Evolutionary conservation across 2,113 vertebrate genomes (phyloP), one percentile per base, ranked within the genome.

Genomic region (Caretta caretta): DNA sequence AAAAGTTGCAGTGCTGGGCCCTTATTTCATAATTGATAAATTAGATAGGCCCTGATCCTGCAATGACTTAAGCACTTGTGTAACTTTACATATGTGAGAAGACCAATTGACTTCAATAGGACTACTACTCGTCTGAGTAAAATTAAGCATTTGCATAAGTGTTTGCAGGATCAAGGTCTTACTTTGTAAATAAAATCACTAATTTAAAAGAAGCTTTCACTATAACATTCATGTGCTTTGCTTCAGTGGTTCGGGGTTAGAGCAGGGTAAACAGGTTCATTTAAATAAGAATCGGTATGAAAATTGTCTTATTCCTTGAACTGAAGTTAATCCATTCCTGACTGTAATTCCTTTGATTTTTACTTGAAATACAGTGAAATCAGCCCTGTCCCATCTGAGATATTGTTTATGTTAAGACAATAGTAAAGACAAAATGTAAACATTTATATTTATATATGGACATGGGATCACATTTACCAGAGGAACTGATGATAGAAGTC

Each of bases 81-180:
- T 27, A 57, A 59, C 14, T 19, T 59, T 46, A 81, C 35, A 49
- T 14, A 1, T 24, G 16, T 0, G 24, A 49, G 16, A 2, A 80
- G 51, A 62, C 25, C 0, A 29, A 12, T 9, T 84, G 6, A 48
- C 54, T 79, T 0, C 2, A 93, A 83, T 35, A 35, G 49, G 59
- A 59, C 29, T 48, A 10, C 35, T 78, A 2, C 24, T 16, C 3
- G 4, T 1, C 7, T 8, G 24, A 78, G 69, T 6, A 22, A 27
- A n/a, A 82, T 31, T 3, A 29, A 53, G 10, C 16, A 13, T 29
- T 2, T 1, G 38, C n/a, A n/a, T 22, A 42, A 80, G 8, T 0
- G 29, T 42, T 89, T 75, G 54, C 24, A 75, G 69, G 20, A 38
- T 42, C 38, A 16, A 12, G 25, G 75, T 46, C 24, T 29, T 46